These are phyloP conservation scores for Phragmatobia fuliginosa DNA, from an alignment of 2,888 invertebrate genomes.

Conservation along the genomic window DNA sequence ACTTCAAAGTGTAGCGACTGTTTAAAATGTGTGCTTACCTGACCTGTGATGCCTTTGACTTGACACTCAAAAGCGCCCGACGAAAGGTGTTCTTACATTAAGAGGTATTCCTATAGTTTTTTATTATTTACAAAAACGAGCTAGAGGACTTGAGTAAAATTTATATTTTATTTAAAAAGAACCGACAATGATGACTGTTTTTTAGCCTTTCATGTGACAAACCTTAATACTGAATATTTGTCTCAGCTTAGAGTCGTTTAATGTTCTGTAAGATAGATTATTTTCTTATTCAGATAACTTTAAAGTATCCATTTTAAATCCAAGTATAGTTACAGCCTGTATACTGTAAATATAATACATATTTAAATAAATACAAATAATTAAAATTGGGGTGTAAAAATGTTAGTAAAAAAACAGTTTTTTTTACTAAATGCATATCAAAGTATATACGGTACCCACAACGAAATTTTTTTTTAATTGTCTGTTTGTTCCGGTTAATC, in stretches of 20 bases:
- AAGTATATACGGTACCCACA: too few relatives aligned
- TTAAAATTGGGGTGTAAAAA: too few relatives aligned
- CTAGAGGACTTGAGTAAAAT: neutral
- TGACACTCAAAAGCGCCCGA: conserved; percentile 28
- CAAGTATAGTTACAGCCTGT: too few relatives aligned
- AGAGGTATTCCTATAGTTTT: conserved; percentile 9
- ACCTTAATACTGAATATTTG: conserved; percentile 20
- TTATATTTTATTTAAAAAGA: conserved; percentile 15
- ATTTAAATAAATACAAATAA: too few relatives aligned
- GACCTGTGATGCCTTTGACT: conserved; percentile 21
- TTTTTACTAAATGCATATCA: too few relatives aligned
- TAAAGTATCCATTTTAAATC: neutral
- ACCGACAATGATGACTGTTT: neutral
- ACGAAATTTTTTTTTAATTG: too few relatives aligned
- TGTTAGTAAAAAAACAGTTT: too few relatives aligned
- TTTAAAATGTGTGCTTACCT: conserved; percentile 28
- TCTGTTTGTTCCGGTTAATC: too few relatives aligned
- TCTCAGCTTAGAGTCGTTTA: neutral
- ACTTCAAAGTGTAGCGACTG: conserved; percentile 22
- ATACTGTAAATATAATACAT: too few relatives aligned
- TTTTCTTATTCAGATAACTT: neutral
- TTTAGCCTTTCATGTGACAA: conserved; percentile 3
- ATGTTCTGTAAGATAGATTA: neutral
- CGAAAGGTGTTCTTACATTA: neutral
- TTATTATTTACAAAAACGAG: neutral